phyloP scores from a whole-genome alignment of 2,888 invertebrate genomes.

The Silvanus unidentatus region DNA sequence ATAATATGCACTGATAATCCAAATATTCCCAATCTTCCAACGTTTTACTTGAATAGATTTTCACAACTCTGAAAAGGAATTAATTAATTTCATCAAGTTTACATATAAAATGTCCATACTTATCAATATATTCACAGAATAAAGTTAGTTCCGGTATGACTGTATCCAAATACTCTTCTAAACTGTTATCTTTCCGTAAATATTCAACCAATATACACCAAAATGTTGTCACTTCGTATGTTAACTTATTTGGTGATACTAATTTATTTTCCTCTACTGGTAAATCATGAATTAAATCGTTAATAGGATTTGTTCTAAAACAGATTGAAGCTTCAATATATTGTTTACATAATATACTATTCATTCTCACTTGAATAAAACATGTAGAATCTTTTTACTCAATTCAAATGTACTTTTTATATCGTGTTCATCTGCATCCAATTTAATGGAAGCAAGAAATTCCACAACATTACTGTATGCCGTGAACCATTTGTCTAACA shows the following conservation, averaged over 20 bases:
- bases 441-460: conserved; percentile 65
- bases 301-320: conserved; percentile 38
- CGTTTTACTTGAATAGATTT: conserved; percentile 14
- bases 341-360: not conserved
- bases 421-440: conserved; percentile 61
- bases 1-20: conserved; percentile 48
- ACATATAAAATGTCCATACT: conserved; percentile 35
- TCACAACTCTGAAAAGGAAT: conserved; percentile 16
- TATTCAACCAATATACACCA: conserved; percentile 52
- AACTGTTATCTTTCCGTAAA: conserved; percentile 41
- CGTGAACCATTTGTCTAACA: conserved; percentile 73
- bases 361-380: conserved; percentile 49
- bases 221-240: conserved; percentile 49
- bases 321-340: not conserved
- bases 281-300: conserved; percentile 41
- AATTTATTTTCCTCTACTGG: conserved; percentile 42
- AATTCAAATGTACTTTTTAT: conserved; percentile 54
- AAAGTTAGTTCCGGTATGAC: conserved; percentile 52
- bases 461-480: conserved; percentile 62
- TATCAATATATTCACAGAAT: conserved; percentile 52
- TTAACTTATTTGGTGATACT: conserved; percentile 43
- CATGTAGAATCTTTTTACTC: conserved; percentile 49
- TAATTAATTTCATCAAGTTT: conserved; percentile 4
- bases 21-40: conserved; percentile 32
- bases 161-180: conserved; percentile 46